Percentiles rank a stretch among this genome's conserved stretches.
Evolutionary conservation across 1,140 invertebrate genomes (phyloP).

Genomic region (Andrena cerasifolii): DNA sequence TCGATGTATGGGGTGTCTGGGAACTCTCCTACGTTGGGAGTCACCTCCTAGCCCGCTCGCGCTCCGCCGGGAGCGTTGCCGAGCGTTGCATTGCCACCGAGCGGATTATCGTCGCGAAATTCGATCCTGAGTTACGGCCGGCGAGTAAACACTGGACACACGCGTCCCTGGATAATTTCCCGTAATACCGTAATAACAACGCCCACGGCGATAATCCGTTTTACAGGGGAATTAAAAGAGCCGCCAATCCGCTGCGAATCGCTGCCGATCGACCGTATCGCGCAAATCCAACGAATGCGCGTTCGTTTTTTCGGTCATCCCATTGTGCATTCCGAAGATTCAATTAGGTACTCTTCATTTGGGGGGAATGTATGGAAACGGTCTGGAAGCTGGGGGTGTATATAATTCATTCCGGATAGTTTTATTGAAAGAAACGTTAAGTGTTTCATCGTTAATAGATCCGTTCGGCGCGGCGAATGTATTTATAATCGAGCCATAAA

Average conservation of each 20-base stretch:
- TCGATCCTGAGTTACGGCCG: not conserved
- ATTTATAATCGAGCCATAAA: not conserved
- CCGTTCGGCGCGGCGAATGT: not conserved
- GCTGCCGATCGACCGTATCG: too few relatives aligned
- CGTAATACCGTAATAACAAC: slow-evolving; percentile 13
- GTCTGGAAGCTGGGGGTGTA: too few relatives aligned
- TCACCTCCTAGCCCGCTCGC: not conserved
- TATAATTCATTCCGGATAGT: too few relatives aligned
- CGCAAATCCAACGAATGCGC: too few relatives aligned
- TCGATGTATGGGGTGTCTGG: slow-evolving; percentile 1
- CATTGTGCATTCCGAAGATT: too few relatives aligned
- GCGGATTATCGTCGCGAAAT: not conserved
- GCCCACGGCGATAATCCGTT: not conserved
- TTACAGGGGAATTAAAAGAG: slow-evolving; percentile 1
- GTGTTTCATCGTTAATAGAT: not conserved
- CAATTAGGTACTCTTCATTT: too few relatives aligned
- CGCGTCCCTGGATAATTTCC: slow-evolving; percentile 4
- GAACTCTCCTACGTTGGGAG: not conserved
- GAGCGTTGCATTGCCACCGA: not conserved
- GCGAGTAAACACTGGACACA: not conserved
- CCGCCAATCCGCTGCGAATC: not conserved
- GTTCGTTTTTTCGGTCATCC: too few relatives aligned
- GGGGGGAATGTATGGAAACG: too few relatives aligned
- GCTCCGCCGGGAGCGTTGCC: not conserved
- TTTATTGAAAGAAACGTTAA: too few relatives aligned